phyloP scores from a whole-genome alignment of 2,797 vertebrate genomes.

The Xiphorhynchus erythropygius region DNA sequence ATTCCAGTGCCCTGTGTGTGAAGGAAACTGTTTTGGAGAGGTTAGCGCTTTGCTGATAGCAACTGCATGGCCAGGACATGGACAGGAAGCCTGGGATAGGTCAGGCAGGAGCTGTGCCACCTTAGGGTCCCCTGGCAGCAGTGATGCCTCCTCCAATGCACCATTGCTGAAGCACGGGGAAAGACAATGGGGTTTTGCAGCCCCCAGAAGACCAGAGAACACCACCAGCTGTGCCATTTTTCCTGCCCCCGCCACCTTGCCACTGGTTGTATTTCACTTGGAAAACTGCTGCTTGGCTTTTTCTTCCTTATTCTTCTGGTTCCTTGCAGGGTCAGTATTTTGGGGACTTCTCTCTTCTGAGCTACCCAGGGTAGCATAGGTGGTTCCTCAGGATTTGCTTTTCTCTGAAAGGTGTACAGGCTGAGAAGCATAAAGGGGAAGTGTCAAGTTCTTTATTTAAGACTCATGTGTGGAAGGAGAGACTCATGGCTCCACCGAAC shows the following conservation, averaged over 20 bases:
- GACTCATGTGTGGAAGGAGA: not conserved
- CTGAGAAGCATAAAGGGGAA: not conserved
- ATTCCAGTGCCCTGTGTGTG: not conserved
- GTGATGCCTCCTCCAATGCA: not conserved
- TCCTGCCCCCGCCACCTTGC: not conserved
- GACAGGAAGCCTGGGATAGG: not conserved
- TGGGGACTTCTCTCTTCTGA: not conserved
- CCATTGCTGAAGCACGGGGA: fast-evolving
- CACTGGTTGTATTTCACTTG: not conserved
- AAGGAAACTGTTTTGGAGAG: not conserved
- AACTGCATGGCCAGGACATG: fast-evolving
- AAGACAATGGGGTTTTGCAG: not conserved
- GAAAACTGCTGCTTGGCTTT: not conserved
- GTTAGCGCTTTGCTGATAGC: not conserved
- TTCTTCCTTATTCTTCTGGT: not conserved
- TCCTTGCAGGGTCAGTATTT: not conserved
- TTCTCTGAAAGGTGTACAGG: not conserved
- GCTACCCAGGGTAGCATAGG: not conserved
- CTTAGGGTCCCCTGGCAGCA: not conserved
- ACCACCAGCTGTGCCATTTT: not conserved
- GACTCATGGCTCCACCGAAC: not conserved
- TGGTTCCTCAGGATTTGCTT: not conserved
- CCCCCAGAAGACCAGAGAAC: not conserved
- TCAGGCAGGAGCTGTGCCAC: not conserved
- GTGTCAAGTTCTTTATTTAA: not conserved